Evolutionary conservation across 2,113 vertebrate species (phyloP).

Genomic region (Tapirus terrestris): DNA sequence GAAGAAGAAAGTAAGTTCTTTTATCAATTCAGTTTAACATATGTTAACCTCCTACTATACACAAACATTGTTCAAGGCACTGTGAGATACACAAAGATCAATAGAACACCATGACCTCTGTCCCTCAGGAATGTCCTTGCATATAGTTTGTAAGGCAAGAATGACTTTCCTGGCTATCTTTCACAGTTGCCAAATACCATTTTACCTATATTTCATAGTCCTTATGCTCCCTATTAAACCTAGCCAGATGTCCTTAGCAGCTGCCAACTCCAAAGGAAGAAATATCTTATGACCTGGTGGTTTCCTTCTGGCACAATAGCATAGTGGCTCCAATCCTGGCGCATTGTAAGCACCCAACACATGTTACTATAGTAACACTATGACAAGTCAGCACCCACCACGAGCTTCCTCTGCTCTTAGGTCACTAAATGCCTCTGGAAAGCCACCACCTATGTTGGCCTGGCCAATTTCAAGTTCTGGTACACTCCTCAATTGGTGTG

Average conservation of each 20-base stretch:
- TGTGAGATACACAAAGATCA: constrained; percentile 31
- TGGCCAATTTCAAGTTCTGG: background rate
- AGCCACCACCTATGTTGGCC: background rate
- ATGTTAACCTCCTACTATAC: background rate
- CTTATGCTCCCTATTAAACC: background rate
- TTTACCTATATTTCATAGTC: background rate
- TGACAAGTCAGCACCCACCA: accelerated
- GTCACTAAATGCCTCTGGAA: background rate
- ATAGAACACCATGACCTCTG: background rate
- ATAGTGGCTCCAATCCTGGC: background rate
- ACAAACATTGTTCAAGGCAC: background rate
- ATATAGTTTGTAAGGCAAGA: background rate
- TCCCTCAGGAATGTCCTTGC: background rate
- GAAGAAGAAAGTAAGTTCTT: background rate
- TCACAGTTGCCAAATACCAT: background rate
- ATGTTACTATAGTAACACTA: background rate
- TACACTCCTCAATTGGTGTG: background rate
- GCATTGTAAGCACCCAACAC: background rate
- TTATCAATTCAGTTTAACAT: background rate
- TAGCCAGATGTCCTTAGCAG: background rate
- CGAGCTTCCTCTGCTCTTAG: background rate
- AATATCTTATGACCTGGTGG: background rate
- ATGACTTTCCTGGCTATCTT: background rate
- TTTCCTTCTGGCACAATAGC: background rate
- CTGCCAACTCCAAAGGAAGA: background rate